Percentiles rank a stretch among this genome's conserved stretches.
Conservation (phyloP, 2,113 vertebrate species). For the Sinocyclocheilus anophthalmus region DNA sequence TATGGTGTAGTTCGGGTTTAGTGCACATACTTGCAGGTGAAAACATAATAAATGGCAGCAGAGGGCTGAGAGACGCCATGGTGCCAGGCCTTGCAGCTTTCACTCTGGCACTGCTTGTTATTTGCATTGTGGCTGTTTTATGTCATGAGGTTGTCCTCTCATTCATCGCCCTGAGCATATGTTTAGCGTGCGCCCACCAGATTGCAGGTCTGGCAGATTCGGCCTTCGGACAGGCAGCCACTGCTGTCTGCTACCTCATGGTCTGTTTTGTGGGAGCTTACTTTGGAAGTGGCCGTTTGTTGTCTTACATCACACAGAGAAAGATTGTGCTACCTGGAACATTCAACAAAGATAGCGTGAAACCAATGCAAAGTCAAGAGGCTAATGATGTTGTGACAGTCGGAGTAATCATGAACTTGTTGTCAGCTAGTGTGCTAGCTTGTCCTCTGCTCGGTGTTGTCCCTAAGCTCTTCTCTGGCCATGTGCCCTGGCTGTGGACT, state of each 20-base stretch:
- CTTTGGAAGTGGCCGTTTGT: no score
- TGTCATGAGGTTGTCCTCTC: slow-evolving; percentile 69
- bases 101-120: slow-evolving; percentile 76
- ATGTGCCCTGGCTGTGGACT: slow-evolving; percentile 87
- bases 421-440: slow-evolving; percentile 79
- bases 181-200: slow-evolving; percentile 82
- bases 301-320: no score
- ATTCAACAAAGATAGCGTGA: neutral
- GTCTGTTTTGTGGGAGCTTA: no score
- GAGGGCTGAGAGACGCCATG: slow-evolving; percentile 66
- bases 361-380: slow-evolving; percentile 38
- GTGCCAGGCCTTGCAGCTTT: slow-evolving; percentile 81
- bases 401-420: slow-evolving; percentile 80
- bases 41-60: slow-evolving; percentile 52
- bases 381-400: slow-evolving; percentile 57
- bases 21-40: slow-evolving; percentile 78
- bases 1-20: slow-evolving; percentile 83
- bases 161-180: slow-evolving; percentile 71
- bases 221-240: slow-evolving; percentile 75
- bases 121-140: slow-evolving; percentile 72
- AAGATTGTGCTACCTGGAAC: no score
- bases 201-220: slow-evolving; percentile 68
- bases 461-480: slow-evolving; percentile 71
- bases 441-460: slow-evolving; percentile 82
- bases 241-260: slow-evolving; percentile 61